Evolutionary conservation across 2,888 invertebrate genomes (phyloP).

Genomic region (Leistus spinibarbis): DNA sequence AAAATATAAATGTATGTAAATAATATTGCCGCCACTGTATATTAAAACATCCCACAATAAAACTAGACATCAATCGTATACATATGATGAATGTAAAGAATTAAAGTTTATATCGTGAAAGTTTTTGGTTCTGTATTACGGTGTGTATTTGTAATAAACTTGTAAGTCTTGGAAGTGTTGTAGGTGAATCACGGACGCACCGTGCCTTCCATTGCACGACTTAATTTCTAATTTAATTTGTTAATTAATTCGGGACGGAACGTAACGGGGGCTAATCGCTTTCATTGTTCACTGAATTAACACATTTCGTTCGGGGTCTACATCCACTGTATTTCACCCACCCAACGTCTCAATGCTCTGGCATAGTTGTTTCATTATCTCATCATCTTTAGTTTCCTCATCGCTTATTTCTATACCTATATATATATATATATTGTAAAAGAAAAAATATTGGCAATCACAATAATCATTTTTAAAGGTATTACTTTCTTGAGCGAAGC

Average conservation of each 20-base stretch:
- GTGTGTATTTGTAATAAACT: too few relatives aligned
- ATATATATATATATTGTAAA: not conserved
- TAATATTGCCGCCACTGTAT: too few relatives aligned
- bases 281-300: constrained; percentile 56
- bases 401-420: not conserved
- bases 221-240: constrained; percentile 63
- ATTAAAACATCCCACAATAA: too few relatives aligned
- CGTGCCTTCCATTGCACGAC: constrained; percentile 55
- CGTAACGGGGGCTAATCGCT: constrained; percentile 57
- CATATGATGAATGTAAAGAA: not conserved
- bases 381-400: not conserved
- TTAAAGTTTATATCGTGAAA: not conserved
- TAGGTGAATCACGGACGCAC: constrained; percentile 27
- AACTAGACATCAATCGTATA: not conserved
- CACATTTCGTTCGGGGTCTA: constrained; percentile 48
- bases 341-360: not conserved
- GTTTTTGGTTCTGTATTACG: not conserved
- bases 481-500: too few relatives aligned
- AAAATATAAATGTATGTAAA: too few relatives aligned
- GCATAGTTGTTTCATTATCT: not conserved
- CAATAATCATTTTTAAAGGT: too few relatives aligned
- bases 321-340: not conserved
- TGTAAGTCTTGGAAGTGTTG: not conserved
- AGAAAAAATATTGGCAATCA: too few relatives aligned
- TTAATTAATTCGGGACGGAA: constrained; percentile 59